Conservation (phyloP, 2,888 invertebrate species). For the Drepana falcataria region DNA sequence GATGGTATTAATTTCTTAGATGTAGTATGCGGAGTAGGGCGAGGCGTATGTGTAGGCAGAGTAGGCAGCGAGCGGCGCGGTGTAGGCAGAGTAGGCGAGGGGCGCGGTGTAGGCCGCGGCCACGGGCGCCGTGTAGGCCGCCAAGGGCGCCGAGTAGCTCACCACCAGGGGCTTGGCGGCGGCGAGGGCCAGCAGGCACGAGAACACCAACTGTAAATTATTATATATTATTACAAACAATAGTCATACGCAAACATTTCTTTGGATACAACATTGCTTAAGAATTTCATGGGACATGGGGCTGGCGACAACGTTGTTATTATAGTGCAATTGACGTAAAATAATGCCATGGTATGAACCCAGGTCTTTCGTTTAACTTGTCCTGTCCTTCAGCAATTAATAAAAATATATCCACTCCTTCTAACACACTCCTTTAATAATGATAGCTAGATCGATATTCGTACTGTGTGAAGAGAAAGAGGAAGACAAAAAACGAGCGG, state of each 20-base stretch:
- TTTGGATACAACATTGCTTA: too few species aligned
- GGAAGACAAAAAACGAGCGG: too few species aligned
- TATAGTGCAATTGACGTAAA: too few species aligned
- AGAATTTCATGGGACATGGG: too few species aligned
- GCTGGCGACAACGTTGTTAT: too few species aligned
- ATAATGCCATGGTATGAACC: too few species aligned
- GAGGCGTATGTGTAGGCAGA: conserved; percentile 47
- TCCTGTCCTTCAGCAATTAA: too few species aligned
- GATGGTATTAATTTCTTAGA: conserved; percentile 15
- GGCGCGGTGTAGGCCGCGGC: conserved; percentile 47
- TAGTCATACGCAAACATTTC: not conserved
- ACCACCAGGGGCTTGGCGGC: conserved; percentile 37
- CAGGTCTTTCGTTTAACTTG: too few species aligned
- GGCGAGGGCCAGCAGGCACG: conserved; percentile 71
- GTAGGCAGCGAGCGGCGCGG: conserved; percentile 34
- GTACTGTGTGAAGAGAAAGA: too few species aligned
- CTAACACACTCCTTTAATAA: too few species aligned
- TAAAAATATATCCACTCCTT: too few species aligned
- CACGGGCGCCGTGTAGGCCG: conserved; percentile 44
- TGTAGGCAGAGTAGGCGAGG: conserved; percentile 49
- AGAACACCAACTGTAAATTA: conserved; percentile 67
- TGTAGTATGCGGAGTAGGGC: conserved; percentile 42
- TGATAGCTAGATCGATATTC: too few species aligned
- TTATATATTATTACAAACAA: not conserved
- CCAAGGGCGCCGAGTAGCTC: conserved; percentile 40